Conservation (phyloP, 1,140 invertebrate genomes). For the Drosophila trapezifrons region DNA sequence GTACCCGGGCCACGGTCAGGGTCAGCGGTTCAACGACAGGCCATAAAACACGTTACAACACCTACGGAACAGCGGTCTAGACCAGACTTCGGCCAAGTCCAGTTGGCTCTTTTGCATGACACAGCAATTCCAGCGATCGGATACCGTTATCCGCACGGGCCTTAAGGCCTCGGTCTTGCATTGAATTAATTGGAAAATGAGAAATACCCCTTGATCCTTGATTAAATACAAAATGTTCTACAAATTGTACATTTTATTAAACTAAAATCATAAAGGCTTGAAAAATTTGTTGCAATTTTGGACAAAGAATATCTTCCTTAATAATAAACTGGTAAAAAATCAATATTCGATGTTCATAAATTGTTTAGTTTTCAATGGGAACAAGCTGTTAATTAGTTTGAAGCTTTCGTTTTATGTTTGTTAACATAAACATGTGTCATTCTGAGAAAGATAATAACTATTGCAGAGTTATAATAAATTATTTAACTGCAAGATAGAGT, state of each 20-base stretch:
- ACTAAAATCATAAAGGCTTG: neutral
- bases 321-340: neutral
- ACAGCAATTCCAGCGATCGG: neutral
- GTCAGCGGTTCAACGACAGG: constrained; percentile 37
- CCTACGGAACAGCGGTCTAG: constrained; percentile 27
- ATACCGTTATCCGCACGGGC: constrained; percentile 20
- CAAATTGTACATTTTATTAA: too few relatives aligned
- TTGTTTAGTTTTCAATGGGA: too few relatives aligned
- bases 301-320: neutral
- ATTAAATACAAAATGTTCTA: too few relatives aligned
- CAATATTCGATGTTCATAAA: neutral
- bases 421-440: too few relatives aligned
- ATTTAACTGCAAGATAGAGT: too few relatives aligned
- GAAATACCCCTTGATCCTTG: neutral
- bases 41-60: constrained; percentile 46
- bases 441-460: too few relatives aligned
- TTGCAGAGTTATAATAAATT: too few relatives aligned
- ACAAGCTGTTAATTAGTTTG: too few relatives aligned
- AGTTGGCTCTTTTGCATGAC: constrained; percentile 9
- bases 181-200: neutral
- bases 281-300: too few relatives aligned
- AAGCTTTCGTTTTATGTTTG: too few relatives aligned
- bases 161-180: neutral
- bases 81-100: constrained; percentile 6
- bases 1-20: constrained; percentile 36